Evolutionary conservation across 2,113 vertebrate genomes (phyloP).

Genomic region (Onychorhynchus coronatus): DNA sequence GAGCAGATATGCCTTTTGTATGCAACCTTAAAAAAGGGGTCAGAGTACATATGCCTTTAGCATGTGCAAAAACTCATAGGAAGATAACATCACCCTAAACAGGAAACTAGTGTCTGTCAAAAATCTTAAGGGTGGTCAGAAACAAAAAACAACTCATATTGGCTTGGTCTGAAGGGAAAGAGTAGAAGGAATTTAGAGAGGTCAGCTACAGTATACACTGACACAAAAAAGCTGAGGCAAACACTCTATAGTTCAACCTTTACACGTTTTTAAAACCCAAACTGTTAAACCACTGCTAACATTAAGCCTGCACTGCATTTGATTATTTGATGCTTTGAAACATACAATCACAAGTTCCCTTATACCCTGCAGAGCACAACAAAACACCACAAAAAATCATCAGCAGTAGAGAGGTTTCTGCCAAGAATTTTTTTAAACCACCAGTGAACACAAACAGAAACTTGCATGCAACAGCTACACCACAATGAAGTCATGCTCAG

Average conservation of each 20-base stretch:
- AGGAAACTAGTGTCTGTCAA: constrained; percentile 44
- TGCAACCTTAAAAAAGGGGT: not conserved
- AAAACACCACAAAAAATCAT: constrained; percentile 38
- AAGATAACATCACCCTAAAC: constrained; percentile 29
- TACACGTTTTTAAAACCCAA: not conserved
- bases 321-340: constrained; percentile 67
- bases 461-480: constrained; percentile 62
- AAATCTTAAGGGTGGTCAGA: constrained; percentile 51
- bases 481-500: not conserved
- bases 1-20: constrained; percentile 10
- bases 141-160: not conserved
- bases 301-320: constrained; percentile 46
- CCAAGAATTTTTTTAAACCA: constrained; percentile 41
- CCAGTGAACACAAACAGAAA: constrained; percentile 56
- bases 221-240: constrained; percentile 34
- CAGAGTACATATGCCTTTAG: not conserved
- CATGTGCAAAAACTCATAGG: constrained; percentile 20
- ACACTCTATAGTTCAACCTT: constrained; percentile 22
- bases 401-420: constrained; percentile 10
- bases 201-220: constrained; percentile 23
- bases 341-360: constrained; percentile 64
- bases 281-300: constrained; percentile 65
- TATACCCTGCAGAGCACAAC: constrained; percentile 67
- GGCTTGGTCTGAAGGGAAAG: constrained; percentile 7
- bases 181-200: constrained; percentile 35